Evolutionary conservation across 2,888 invertebrate genomes (phyloP).

Genomic region (Heteropelma amictum): DNA sequence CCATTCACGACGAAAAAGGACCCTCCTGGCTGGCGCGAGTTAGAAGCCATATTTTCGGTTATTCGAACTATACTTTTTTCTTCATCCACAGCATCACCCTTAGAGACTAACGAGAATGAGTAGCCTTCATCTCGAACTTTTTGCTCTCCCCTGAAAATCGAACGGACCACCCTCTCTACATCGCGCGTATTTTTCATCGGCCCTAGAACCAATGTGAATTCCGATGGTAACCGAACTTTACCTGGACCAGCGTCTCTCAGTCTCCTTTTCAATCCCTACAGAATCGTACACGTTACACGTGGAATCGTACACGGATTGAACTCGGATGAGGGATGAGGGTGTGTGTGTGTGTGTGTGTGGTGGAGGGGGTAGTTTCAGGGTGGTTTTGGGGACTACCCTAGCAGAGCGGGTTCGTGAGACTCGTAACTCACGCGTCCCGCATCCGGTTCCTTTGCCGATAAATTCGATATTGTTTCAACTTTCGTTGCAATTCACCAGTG

Average conservation of each 20-base stretch:
- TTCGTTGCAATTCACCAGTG: slow-evolving; percentile 72
- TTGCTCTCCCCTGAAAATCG: no score
- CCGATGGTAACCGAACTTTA: neutral
- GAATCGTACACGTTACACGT: slow-evolving; percentile 22
- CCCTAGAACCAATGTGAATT: neutral
- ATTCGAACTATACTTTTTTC: no score
- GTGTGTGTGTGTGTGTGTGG: no score
- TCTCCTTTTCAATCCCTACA: neutral
- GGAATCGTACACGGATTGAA: no score
- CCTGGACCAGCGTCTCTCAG: neutral
- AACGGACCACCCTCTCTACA: no score
- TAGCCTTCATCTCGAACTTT: slow-evolving; percentile 30
- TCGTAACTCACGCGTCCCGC: slow-evolving; percentile 63
- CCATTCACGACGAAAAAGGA: slow-evolving; percentile 17
- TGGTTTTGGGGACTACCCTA: slow-evolving; percentile 12
- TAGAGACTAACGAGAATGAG: no score
- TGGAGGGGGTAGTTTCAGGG: no score
- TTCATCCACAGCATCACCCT: no score
- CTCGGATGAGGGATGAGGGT: no score
- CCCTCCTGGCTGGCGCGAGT: neutral
- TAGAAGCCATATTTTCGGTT: neutral
- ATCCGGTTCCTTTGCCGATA: slow-evolving; percentile 69
- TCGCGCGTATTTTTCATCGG: neutral
- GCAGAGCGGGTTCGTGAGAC: slow-evolving; percentile 33
- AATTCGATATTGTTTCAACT: slow-evolving; percentile 78